These are phyloP conservation scores for Dermatemys mawii DNA, from an alignment of 2,113 vertebrate genomes.

Conservation along the genomic window DNA sequence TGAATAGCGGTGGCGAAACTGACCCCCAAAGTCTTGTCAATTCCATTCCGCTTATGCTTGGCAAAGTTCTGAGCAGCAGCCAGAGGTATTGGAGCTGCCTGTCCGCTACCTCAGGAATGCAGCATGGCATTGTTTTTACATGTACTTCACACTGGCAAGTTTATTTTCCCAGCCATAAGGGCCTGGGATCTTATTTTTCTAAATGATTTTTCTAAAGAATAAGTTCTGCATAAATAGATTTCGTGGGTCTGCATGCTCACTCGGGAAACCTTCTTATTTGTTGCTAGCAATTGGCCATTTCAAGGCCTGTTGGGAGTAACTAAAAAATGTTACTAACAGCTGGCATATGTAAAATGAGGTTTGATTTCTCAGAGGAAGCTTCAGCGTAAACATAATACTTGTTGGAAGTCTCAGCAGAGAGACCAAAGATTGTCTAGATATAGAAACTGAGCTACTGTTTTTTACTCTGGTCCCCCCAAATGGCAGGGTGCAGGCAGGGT, in stretches of 20 bases:
- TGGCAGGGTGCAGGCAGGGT: background rate
- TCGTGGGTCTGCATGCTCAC: background rate
- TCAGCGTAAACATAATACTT: background rate
- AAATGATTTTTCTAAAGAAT: background rate
- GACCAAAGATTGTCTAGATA: background rate
- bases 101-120: conserved; percentile 45
- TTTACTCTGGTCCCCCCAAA: background rate
- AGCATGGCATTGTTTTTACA: conserved; percentile 26
- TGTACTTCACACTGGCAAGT: background rate
- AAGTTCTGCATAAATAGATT: conserved; percentile 7
- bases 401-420: conserved; percentile 46
- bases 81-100: conserved; percentile 16
- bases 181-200: background rate
- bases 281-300: background rate
- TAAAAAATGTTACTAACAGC: conserved; percentile 20
- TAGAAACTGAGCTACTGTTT: background rate
- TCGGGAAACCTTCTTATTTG: conserved; percentile 11
- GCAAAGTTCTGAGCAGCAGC: conserved; percentile 38
- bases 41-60: conserved; percentile 29
- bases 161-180: background rate
- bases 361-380: background rate
- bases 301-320: conserved; percentile 10
- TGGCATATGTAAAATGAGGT: conserved; percentile 41
- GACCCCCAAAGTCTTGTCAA: background rate
- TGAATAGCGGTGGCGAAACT: conserved; percentile 51